These are phyloP conservation scores for Brachystomella parvula DNA, from an alignment of 1,140 invertebrate species.

Conservation along the genomic window DNA sequence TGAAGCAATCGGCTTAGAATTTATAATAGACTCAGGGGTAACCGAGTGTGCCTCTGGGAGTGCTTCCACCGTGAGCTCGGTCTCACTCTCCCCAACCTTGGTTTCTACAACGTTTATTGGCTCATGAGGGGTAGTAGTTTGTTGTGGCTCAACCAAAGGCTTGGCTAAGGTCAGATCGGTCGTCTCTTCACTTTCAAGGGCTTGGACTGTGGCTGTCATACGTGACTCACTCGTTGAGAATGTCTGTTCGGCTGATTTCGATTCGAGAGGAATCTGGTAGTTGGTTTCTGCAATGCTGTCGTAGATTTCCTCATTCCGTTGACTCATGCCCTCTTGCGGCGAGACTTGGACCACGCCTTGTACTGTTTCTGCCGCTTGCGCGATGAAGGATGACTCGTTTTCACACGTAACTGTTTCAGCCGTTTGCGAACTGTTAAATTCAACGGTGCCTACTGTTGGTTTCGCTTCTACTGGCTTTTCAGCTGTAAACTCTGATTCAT, in stretches of 20 bases:
- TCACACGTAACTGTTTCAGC: background rate
- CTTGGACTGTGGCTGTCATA: background rate
- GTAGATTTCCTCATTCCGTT: background rate
- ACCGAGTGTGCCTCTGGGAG: background rate
- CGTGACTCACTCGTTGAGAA: background rate
- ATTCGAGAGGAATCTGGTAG: background rate
- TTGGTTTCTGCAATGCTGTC: background rate
- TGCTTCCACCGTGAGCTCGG: background rate
- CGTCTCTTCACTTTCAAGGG: background rate
- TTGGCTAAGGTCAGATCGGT: conserved; percentile 6
- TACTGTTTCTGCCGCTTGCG: background rate
- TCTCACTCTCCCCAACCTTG: background rate
- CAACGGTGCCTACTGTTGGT: background rate
- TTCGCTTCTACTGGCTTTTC: background rate
- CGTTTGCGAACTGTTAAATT: background rate
- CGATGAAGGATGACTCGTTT: background rate
- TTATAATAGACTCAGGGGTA: background rate
- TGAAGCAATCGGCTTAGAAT: background rate
- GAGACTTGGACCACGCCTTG: background rate
- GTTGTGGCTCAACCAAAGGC: background rate
- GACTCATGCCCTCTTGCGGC: background rate
- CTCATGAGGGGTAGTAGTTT: background rate
- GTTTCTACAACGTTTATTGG: background rate
- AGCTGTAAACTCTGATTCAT: background rate
- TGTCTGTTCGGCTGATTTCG: background rate